Percentiles rank a stretch among this genome's conserved stretches.
Evolutionary conservation across 2,113 vertebrate genomes (phyloP).

Genomic region (Dicentrarchus labrax): DNA sequence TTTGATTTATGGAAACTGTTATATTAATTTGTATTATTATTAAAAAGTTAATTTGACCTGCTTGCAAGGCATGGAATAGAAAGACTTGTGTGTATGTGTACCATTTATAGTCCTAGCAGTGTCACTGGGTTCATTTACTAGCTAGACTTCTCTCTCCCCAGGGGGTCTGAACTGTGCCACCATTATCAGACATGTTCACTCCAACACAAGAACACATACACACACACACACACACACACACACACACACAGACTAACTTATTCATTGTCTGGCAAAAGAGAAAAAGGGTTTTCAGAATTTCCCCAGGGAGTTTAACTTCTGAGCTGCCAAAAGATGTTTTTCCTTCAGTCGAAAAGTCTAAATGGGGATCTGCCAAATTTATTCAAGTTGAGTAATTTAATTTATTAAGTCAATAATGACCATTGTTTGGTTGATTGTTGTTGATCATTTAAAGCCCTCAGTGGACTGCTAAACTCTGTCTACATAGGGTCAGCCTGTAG

Average conservation of each 20-base stretch:
- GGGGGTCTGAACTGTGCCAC: conserved; percentile 3
- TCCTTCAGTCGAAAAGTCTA: neutral
- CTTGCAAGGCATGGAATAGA: neutral
- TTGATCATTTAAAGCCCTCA: neutral
- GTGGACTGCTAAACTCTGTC: neutral
- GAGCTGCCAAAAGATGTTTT: neutral
- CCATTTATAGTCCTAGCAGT: neutral
- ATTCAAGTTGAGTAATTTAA: neutral
- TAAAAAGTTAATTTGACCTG: neutral
- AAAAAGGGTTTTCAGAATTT: neutral
- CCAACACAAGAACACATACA: neutral
- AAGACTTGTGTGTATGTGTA: neutral
- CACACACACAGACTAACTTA: neutral
- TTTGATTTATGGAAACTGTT: neutral
- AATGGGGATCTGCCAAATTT: neutral
- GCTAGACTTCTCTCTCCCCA: neutral
- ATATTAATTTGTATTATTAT: neutral
- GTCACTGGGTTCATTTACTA: conserved; percentile 41
- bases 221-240: neutral
- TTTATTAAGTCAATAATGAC: too few species aligned
- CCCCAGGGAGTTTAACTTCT: neutral
- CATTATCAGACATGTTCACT: conserved; percentile 18
- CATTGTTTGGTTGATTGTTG: neutral
- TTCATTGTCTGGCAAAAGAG: neutral
- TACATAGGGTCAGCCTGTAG: neutral